Conservation (phyloP, 92 coral and sea anemone genomes). For the Epizoanthus stellaris region DNA sequence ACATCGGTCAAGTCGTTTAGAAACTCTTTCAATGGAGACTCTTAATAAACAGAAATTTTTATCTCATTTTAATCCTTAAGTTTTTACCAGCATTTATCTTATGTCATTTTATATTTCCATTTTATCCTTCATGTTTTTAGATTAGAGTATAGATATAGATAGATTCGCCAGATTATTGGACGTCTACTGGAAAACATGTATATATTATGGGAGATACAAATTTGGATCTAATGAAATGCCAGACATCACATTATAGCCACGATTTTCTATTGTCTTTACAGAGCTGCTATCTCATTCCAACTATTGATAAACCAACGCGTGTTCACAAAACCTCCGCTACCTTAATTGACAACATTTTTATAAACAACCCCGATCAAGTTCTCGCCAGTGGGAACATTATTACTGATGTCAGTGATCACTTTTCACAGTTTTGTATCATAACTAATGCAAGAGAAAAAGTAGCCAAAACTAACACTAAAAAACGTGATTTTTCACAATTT, state of each 20-base stretch:
- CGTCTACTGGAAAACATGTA: too few species aligned
- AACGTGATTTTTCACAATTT: slow-evolving; percentile 47
- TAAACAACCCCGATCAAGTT: slow-evolving; percentile 27
- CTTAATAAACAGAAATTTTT: background rate
- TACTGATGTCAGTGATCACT: slow-evolving; percentile 63
- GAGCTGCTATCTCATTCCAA: background rate
- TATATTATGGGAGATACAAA: too few species aligned
- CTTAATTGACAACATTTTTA: background rate
- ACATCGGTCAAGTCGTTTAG: background rate
- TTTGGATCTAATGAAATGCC: too few species aligned
- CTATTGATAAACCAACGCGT: too few species aligned
- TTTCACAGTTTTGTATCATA: slow-evolving; percentile 55
- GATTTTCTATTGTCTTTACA: too few species aligned
- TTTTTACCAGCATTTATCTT: background rate
- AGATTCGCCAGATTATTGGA: too few species aligned
- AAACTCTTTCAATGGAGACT: background rate
- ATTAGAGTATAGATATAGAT: too few species aligned
- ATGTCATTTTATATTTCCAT: too few species aligned
- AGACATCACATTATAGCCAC: too few species aligned
- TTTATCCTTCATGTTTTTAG: too few species aligned
- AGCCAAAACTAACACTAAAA: background rate
- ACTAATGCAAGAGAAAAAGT: slow-evolving; percentile 30
- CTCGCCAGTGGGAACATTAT: slow-evolving; percentile 57
- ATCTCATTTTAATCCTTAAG: background rate
- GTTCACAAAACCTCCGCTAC: too few species aligned